These are phyloP conservation scores for Crotalus helleri DNA, from an alignment of 2,113 vertebrate species.

Conservation along the genomic window DNA sequence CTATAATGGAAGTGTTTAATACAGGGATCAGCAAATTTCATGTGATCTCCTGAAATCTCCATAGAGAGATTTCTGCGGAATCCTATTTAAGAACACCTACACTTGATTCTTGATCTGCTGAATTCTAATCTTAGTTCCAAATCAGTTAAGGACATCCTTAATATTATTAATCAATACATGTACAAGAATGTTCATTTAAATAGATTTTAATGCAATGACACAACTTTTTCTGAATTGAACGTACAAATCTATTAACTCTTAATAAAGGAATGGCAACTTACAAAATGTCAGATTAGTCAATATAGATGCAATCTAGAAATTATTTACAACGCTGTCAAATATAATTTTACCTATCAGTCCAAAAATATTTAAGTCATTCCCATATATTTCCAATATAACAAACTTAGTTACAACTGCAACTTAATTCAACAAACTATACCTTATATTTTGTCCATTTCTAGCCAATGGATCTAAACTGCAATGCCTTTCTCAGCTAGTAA, in stretches of 20 bases:
- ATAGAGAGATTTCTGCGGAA: neutral
- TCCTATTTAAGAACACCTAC: too few relatives aligned
- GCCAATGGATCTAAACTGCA: neutral
- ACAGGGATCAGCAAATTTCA: neutral
- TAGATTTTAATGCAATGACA: constrained; percentile 14
- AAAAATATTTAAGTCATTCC: neutral
- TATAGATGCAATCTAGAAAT: neutral
- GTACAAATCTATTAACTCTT: neutral
- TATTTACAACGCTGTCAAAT: neutral
- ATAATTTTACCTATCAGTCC: neutral
- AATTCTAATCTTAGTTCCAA: too few relatives aligned
- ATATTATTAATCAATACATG: neutral
- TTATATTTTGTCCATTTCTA: neutral
- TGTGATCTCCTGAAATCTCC: neutral
- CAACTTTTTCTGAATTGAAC: neutral
- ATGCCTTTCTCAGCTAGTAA: neutral
- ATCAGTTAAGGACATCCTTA: neutral
- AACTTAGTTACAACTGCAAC: neutral
- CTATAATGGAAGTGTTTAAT: neutral
- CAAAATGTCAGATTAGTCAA: neutral
- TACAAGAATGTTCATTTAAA: neutral
- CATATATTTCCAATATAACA: neutral
- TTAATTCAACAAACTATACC: neutral
- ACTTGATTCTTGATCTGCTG: too few relatives aligned
- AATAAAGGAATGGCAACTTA: neutral